Percentiles rank a stretch among this genome's conserved stretches.
Conservation (phyloP, 2,113 vertebrate genomes). For the Hypocryptadius cinnamomeus region DNA sequence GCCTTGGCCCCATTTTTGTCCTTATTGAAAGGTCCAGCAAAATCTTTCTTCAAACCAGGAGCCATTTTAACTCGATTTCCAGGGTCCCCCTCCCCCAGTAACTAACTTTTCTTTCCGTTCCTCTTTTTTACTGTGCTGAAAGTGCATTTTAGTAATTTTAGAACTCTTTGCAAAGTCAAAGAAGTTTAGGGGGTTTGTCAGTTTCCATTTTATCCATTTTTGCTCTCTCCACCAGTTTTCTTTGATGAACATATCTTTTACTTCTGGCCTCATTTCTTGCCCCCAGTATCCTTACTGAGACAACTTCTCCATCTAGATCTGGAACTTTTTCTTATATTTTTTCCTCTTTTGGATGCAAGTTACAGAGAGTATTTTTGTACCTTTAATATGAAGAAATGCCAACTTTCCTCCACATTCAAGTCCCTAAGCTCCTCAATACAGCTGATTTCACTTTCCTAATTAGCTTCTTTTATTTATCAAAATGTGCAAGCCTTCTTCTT, state of each 20-base stretch:
- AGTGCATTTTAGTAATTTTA: background rate
- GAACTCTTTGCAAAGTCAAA: background rate
- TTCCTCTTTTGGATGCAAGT: background rate
- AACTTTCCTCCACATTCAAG: background rate
- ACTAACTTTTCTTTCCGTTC: background rate
- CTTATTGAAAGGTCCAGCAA: background rate
- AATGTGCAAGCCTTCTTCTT: background rate
- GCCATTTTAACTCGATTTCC: background rate
- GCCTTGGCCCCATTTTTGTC: background rate
- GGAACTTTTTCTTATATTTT: background rate
- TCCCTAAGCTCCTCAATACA: background rate
- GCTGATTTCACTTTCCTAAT: background rate
- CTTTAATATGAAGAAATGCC: background rate
- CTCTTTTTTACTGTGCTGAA: background rate
- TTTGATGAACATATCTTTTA: background rate
- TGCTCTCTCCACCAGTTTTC: background rate
- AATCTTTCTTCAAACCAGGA: background rate
- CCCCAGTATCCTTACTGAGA: background rate
- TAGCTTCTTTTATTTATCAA: slow-evolving; percentile 3
- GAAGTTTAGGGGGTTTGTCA: background rate
- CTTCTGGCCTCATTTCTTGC: background rate
- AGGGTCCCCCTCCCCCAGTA: background rate
- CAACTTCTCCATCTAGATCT: background rate
- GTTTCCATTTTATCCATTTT: background rate
- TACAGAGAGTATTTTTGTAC: background rate